Percentiles rank a stretch among this genome's conserved stretches.
phyloP scores from a whole-genome alignment of 2,888 invertebrate species.

The Drosophila diplacantha region DNA sequence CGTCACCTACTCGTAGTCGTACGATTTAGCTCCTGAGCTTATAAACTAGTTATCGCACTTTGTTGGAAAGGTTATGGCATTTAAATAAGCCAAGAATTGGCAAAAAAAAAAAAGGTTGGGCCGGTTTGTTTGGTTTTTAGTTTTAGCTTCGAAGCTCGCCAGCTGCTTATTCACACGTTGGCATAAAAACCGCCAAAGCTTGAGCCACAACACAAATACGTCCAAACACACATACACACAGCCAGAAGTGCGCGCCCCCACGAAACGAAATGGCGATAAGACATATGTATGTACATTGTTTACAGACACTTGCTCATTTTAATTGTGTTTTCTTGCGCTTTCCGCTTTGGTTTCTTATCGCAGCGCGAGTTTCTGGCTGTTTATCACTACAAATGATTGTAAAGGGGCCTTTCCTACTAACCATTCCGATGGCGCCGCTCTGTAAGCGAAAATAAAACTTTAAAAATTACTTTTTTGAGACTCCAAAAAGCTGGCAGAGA shows the following conservation, averaged over 20 bases:
- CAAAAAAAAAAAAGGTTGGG: constrained; percentile 26
- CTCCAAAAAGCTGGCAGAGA: constrained; percentile 8
- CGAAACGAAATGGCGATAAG: constrained; percentile 34
- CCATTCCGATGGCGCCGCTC: constrained; percentile 45
- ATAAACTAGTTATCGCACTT: constrained; percentile 27
- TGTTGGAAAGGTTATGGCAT: constrained; percentile 42
- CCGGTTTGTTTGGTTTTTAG: constrained; percentile 46
- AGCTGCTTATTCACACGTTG: constrained; percentile 20
- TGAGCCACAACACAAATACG: constrained; percentile 16
- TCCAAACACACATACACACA: constrained; percentile 15
- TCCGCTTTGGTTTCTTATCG: constrained; percentile 42
- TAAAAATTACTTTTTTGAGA: constrained; percentile 16
- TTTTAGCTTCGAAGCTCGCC: constrained; percentile 32
- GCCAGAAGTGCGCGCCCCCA: constrained; percentile 11
- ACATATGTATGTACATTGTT: constrained; percentile 16
- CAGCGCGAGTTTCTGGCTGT: constrained; percentile 7
- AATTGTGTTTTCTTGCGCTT: constrained; percentile 20
- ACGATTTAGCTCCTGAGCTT: constrained; percentile 21
- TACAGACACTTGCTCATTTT: constrained; percentile 12
- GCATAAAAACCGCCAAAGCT: constrained; percentile 29
- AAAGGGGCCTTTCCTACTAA: constrained; percentile 33
- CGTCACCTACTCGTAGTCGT: background rate
- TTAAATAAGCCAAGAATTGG: constrained; percentile 46
- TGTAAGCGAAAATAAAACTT: constrained; percentile 32
- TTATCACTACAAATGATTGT: constrained; percentile 14